Evolutionary conservation across 1,140 invertebrate species (phyloP), one percentile per base, ranked within the genome.

Genomic region (Littorina saxatilis): DNA sequence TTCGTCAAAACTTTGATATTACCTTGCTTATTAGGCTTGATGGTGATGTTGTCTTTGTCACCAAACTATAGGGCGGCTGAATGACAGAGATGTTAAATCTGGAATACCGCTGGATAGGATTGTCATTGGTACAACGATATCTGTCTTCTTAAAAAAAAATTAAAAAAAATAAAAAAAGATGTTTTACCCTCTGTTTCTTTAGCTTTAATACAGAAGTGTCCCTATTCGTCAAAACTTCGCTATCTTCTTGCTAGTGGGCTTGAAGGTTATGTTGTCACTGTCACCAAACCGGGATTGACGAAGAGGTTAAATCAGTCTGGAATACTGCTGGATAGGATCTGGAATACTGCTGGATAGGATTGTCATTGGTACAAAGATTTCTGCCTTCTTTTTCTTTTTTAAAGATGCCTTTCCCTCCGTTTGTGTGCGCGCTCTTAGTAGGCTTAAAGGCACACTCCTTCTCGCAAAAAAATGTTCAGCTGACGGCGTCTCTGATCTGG

Each of bases 111-210:
- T 79, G 23, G 82, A 86, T 43, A 87, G 86, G 68, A 91, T 90
- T 61, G 39, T 91, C 15, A 80, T 91, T 63, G 88, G 90, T 91
- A 61, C n/a, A n/a, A n/a, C n/a, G n/a, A n/a, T n/a, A n/a, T n/a
- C n/a, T n/a, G n/a, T 81, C 27, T 17, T 20, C 27, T 50, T n/a
- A n/a, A n/a, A n/a, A n/a, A n/a, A n/a, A n/a, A n/a, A n/a, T n/a
- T n/a, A n/a, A n/a, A n/a, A n/a, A n/a, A n/a, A n/a, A n/a, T n/a
- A n/a, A n/a, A n/a, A 11, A 11, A 20, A 11, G 9, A 9, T 11
- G 20, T 50, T 9, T 9, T 20, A 11, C 47, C 20, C 9, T 9
- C 20, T 11, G 47, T 9, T 9, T 11, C 9, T 50, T 9, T 20
- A 9, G 9, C 20, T 50, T 50, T 11, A 50, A 50, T 11, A 50